These are phyloP conservation scores for Linurgus olivaceus DNA, from an alignment of 2,797 vertebrate species.

Conservation along the genomic window DNA sequence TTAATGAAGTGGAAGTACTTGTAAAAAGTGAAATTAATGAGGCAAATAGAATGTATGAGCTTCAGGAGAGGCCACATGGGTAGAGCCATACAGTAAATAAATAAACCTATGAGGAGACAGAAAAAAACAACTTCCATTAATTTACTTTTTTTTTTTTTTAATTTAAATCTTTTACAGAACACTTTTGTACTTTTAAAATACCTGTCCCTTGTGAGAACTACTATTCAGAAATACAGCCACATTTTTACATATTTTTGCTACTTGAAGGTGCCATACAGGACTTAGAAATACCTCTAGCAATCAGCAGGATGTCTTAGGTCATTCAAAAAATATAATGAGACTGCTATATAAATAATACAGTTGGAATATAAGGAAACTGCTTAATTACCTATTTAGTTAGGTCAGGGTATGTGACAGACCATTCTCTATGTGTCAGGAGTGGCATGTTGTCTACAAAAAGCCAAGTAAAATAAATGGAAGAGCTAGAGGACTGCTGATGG, in stretches of 20 bases:
- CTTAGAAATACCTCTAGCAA: neutral
- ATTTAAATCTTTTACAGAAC: neutral
- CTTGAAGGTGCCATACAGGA: neutral
- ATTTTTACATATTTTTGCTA: neutral
- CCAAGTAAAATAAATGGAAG: neutral
- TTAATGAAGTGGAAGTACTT: neutral
- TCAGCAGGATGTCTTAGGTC: neutral
- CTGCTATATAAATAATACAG: neutral
- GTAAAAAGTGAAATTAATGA: neutral
- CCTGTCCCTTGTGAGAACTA: neutral
- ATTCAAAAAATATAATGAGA: neutral
- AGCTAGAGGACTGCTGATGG: neutral
- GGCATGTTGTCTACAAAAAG: neutral
- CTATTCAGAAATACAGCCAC: neutral
- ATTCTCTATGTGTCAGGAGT: neutral
- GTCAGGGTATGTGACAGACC: neutral
- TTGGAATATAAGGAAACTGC: neutral
- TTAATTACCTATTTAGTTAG: neutral
- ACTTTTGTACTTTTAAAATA: neutral
- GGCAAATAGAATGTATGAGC: neutral
- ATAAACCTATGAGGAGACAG: neutral
- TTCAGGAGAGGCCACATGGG: neutral
- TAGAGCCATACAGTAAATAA: neutral
- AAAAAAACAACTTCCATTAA: neutral
- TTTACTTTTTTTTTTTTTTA: neutral